These are phyloP conservation scores for Mythimna loreyi DNA, from an alignment of 2,888 invertebrate species.

Conservation along the genomic window DNA sequence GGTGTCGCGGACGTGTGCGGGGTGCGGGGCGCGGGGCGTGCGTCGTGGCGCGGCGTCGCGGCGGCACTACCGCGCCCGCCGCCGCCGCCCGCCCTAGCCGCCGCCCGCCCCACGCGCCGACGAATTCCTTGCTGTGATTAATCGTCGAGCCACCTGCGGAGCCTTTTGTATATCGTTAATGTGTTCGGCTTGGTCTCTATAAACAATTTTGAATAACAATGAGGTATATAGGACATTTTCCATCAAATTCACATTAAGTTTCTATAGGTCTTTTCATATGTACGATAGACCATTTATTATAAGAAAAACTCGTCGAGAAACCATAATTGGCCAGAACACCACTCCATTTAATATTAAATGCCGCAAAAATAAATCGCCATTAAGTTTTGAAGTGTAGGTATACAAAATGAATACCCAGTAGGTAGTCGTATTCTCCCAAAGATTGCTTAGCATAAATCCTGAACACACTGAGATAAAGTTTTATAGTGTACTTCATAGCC, in stretches of 20 bases:
- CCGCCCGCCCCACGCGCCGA: conserved; percentile 73
- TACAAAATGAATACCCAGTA: conserved; percentile 9
- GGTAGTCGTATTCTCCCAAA: conserved; percentile 5
- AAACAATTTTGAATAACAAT: conserved; percentile 78
- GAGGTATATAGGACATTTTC: conserved; percentile 62
- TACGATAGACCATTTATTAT: conserved; percentile 19
- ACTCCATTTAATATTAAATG: conserved; percentile 14
- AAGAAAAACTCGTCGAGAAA: conserved; percentile 26
- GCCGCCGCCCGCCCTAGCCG: conserved; percentile 66
- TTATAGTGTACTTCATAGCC: conserved; percentile 35
- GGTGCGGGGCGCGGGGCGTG: conserved; percentile 77
- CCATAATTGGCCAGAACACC: conserved; percentile 10
- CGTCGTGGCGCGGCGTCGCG: conserved; percentile 79
- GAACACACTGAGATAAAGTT: conserved; percentile 40
- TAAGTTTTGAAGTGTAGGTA: conserved; percentile 7
- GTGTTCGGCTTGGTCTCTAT: conserved; percentile 76
- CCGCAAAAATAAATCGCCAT: conserved; percentile 8
- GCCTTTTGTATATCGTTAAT: conserved; percentile 84
- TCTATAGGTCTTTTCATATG: conserved; percentile 23
- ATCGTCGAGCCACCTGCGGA: conserved; percentile 89
- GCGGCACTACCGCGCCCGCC: conserved; percentile 86
- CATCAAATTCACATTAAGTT: conserved; percentile 66
- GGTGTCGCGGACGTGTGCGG: conserved; percentile 44
- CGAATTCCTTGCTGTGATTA: conserved; percentile 86
- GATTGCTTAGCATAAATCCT: conserved; percentile 36